These are phyloP conservation scores for Prenolepis imparis DNA, from an alignment of 2,888 invertebrate genomes.

Conservation along the genomic window DNA sequence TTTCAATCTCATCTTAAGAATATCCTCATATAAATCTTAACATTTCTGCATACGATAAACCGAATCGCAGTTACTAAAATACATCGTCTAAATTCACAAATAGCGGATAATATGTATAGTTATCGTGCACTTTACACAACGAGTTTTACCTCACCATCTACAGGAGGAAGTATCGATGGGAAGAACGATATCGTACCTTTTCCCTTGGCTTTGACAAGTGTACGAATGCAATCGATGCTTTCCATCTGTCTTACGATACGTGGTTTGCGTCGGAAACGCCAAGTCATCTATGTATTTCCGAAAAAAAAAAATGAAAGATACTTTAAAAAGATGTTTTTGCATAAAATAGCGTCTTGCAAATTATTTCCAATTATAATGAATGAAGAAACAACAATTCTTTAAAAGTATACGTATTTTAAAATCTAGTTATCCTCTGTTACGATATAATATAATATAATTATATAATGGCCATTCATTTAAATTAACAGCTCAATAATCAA, in stretches of 20 bases:
- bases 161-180: conserved; percentile 54
- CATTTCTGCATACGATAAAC: conserved; percentile 9
- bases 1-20: background rate
- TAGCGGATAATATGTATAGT: conserved; percentile 31
- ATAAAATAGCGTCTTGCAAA: background rate
- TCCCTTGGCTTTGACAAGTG: conserved; percentile 39
- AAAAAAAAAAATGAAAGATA: background rate
- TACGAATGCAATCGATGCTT: conserved; percentile 45
- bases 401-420: background rate
- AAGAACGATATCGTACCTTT: conserved; percentile 65
- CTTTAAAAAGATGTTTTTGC: background rate
- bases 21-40: conserved; percentile 4
- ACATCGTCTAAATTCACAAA: conserved; percentile 13
- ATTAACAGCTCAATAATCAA: background rate
- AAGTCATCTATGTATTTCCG: background rate
- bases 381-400: background rate
- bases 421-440: background rate
- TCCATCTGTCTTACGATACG: conserved; percentile 32
- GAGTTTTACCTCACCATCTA: conserved; percentile 66
- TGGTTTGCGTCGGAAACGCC: conserved; percentile 2
- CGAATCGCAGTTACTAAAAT: conserved; percentile 16
- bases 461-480: background rate
- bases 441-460: background rate
- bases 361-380: background rate
- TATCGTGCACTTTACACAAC: conserved; percentile 73